Percentiles rank a stretch among this genome's conserved stretches.
Evolutionary conservation across 2,113 vertebrate genomes (phyloP).

Genomic region (Phocoena phocoena): DNA sequence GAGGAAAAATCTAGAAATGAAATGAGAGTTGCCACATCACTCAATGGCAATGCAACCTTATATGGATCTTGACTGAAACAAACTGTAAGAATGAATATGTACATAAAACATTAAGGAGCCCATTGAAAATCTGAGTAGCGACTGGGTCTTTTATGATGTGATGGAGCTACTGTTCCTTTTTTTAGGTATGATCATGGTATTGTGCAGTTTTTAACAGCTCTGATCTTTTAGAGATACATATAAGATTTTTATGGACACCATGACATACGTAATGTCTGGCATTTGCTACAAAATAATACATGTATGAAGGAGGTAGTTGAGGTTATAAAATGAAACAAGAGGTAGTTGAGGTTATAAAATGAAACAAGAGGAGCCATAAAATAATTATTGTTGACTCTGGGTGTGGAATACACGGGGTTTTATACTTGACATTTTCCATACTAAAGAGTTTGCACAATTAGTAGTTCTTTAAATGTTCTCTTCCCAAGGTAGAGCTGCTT

Average conservation of each 20-base stretch:
- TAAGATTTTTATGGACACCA: neutral
- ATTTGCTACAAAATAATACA: neutral
- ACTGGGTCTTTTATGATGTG: neutral
- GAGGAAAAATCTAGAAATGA: neutral
- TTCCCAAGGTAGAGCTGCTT: neutral
- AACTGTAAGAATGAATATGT: neutral
- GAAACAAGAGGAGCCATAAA: neutral
- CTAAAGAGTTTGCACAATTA: neutral
- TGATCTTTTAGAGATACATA: neutral
- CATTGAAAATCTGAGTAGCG: no score
- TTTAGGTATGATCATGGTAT: neutral
- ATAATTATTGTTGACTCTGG: neutral
- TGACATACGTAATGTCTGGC: neutral
- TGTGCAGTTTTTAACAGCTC: no score
- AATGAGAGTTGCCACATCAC: neutral
- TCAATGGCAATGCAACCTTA: neutral
- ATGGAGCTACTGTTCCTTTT: neutral
- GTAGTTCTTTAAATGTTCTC: neutral
- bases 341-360: no score
- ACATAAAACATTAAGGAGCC: neutral
- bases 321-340: neutral
- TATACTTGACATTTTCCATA: accelerated
- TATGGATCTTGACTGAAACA: no score
- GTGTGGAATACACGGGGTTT: accelerated
- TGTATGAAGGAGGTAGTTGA: neutral